Evolutionary conservation across 2,888 invertebrate species (phyloP), one percentile per base, ranked within the genome.

Genomic region (Druceiella hillmani): DNA sequence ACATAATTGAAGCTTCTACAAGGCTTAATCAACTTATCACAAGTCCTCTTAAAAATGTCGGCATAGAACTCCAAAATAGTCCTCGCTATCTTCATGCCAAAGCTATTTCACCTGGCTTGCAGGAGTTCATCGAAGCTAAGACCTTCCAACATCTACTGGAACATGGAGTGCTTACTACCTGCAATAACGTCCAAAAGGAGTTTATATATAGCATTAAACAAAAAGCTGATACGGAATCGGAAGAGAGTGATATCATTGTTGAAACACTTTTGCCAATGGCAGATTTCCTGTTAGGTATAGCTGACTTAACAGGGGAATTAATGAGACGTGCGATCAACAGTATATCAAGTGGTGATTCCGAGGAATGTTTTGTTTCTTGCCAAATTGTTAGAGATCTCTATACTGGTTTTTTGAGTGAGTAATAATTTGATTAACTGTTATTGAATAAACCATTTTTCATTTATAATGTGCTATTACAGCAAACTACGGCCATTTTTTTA

Each of bases 281-380:
- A 11, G 78, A 79, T 47, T 78, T 74, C 32, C 70, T 93, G 55
- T 62, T 93, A 25, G 93, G 93, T 0, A 61, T 93, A 20, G 84
- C 85, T 1, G 93, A 94, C 64, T 69, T 92, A 16, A 90, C 89
- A 0, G 93, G 93, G 0, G 94, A 94, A 60, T 59, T 93, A 27
- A 94, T 94, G 93, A 74, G 93, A 33, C 78, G 83, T 49, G 88
- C 90, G 36, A 87, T 94, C 4, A 88, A 86, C 55, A 83, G 83
- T 50, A 74, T 92, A 38, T 81, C 86, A 0, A 75, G 76, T 41
- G 89, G 89, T 1, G 82, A 89, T 46, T 75, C 80, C 9, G 74
- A 76, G 2, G 79, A 78, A 29, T 88, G 89, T 56, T 79, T 78
- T 53, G 70, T 77, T 36, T 76, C 79, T 2, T 87, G 87, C 53